Evolutionary conservation across 2,113 vertebrate genomes (phyloP), one percentile per base, ranked within the genome.

Genomic region (Dascyllus trimaculatus): DNA sequence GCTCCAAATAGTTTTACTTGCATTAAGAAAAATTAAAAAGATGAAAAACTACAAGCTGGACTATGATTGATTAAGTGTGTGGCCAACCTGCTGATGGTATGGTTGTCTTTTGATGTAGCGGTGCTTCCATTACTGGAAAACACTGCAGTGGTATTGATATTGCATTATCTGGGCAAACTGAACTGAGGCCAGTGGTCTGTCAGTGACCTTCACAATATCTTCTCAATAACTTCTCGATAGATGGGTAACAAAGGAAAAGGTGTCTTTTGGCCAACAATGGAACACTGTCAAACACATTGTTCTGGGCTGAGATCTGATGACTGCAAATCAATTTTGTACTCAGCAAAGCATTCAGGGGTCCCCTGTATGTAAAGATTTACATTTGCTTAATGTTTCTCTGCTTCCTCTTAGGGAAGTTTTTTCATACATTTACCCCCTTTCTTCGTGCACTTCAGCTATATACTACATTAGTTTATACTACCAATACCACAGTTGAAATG

Each of bases 141-240:
- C 45, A 73, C 70, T 69, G 67, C 79, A 77, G 56, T 51, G 60
- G 43, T 85, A 77, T 82, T 73, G 79, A 82, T 74, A 46, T 72
- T 29, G 61, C 51, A 52, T 45, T 59, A 78, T 78, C 11, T 66
- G 48, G 62, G 61, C 52, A 58, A n/a, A 75, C 35, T 78, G 64
- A 77, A 59, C 56, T 15, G 61, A 87, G 71, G 68, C 57, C 22
- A 59, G 35, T 46, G 63, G 65, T 38, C 40, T 65, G 59, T 38
- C 46, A 17, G 46, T 66, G 53, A 71, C 77, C 49, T 75, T 58
- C 61, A 40, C 7, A 54, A 46, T 13, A 48, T 61, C n/a, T 18
- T 72, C 61, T 73, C 15, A 51, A 35, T 79, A 32, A 51, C 13
- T 29, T 29, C 29, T 29, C 29, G 6, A 29, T 24, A 70, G 29